Base-by-base conservation (phyloP, 2,113 vertebrate species). In the Tapirus terrestris region DNA sequence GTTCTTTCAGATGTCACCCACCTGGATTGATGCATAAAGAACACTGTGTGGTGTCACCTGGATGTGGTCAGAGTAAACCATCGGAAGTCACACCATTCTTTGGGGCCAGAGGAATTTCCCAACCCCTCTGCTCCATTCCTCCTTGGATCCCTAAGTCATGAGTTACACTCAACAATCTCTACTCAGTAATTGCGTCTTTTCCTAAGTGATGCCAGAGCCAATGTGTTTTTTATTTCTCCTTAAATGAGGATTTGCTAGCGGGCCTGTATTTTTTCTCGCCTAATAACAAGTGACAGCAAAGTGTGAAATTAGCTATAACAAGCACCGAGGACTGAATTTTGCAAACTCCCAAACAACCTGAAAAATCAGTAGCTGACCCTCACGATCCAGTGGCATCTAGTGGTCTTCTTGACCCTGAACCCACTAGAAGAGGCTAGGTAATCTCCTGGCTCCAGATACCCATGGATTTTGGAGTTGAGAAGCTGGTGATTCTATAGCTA, bases 281-380 rank as follows among this genome's bases (percentile, higher is more conserved):
- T 97, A 97, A 97, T 98, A 97, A 87, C 95, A 81, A 97, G 91
- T 92, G 95, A 97, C 86, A 95, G 86, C 77, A 96, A 97, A 90
- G 75, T 97, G 97, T 88, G 84, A 97, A 98, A 98, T 96, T 90
- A 97, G 94, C 96, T 96, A 45, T 94, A 97, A 97, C 82, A 97
- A 97, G 92, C 61, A 67, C 29, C 13, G 5, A 76, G 65, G 65
- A 84, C 43, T 43, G 65, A 89, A 95, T 95, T 90, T 92, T 95
- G 73, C 77, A 56, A 97, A 94, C 65, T 96, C n/a, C 31, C 31
- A 84, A 89, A 93, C n/a, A 96, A 94, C 75, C 43, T 60, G 75
- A 96, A 84, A 92, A 96, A 79, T 65, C 29, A 61, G 79, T 83
- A 39, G 53, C 70, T 63, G 51, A 25, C 20, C 36, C 72, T 95